These are phyloP conservation scores for Formica exsecta DNA, from an alignment of 1,140 invertebrate genomes.

Conservation along the genomic window DNA sequence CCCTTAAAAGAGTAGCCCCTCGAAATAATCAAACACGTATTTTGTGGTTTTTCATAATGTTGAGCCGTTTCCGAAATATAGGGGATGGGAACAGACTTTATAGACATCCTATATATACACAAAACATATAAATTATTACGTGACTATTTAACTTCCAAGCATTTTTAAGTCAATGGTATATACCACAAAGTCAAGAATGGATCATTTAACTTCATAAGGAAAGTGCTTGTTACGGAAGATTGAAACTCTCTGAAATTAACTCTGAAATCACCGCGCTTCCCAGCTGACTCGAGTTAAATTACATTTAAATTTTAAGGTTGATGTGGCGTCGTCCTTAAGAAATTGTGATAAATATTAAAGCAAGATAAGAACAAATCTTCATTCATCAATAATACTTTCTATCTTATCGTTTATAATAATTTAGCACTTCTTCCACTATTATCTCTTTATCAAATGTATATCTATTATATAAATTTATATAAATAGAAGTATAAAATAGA, in stretches of 20 bases:
- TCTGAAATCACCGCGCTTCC: not conserved
- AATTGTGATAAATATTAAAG: conserved; percentile 50
- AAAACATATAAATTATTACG: not conserved
- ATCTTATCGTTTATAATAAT: conserved; percentile 13
- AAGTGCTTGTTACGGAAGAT: conserved; percentile 1
- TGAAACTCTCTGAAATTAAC: conserved; percentile 15
- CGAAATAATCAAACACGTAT: too few species aligned
- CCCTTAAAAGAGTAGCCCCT: too few species aligned
- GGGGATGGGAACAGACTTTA: too few species aligned
- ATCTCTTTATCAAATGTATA: not conserved
- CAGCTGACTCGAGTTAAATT: conserved; percentile 33
- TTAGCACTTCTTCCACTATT: not conserved
- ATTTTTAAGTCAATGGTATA: not conserved
- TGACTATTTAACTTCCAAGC: not conserved
- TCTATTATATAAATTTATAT: not conserved
- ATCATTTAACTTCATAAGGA: conserved; percentile 43
- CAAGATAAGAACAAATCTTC: not conserved
- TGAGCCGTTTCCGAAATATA: too few species aligned
- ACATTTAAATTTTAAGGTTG: conserved; percentile 33
- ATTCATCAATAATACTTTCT: not conserved
- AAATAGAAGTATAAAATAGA: not conserved
- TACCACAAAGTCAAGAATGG: not conserved
- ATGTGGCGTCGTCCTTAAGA: not conserved
- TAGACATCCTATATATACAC: not conserved
- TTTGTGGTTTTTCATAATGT: too few species aligned